phyloP scores from a whole-genome alignment of 2,797 vertebrate species.

The Pangasius macronema region DNA sequence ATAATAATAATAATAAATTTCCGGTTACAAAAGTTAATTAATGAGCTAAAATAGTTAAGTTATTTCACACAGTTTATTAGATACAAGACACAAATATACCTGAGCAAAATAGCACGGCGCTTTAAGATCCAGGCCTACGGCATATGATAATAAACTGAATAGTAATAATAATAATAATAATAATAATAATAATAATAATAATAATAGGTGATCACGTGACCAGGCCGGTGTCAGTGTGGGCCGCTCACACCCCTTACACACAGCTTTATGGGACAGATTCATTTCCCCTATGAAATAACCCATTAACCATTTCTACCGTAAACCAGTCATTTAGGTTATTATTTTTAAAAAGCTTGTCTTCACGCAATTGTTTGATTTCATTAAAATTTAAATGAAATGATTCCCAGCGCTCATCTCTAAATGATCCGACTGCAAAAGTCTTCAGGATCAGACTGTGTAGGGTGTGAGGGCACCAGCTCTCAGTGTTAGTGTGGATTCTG shows the following conservation, averaged over 20 bases:
- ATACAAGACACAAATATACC: background rate
- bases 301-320: background rate
- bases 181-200: background rate
- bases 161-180: too few species aligned
- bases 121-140: background rate
- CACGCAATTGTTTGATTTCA: background rate
- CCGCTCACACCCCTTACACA: background rate
- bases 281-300: background rate
- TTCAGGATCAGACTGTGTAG: background rate
- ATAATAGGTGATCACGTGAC: background rate
- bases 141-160: background rate
- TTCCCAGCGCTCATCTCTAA: background rate
- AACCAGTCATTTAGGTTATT: background rate
- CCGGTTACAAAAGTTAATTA: background rate
- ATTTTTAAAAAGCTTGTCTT: background rate
- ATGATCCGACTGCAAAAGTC: background rate
- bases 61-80: background rate
- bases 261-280: background rate
- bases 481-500: constrained; percentile 1
- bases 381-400: too few species aligned
- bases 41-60: background rate
- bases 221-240: background rate
- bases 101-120: background rate
- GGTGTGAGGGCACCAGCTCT: constrained; percentile 12
- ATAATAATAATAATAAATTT: background rate